Evolutionary conservation across 1,140 invertebrate genomes (phyloP), one percentile per base, ranked within the genome.

Genomic region (Apis cerana): DNA sequence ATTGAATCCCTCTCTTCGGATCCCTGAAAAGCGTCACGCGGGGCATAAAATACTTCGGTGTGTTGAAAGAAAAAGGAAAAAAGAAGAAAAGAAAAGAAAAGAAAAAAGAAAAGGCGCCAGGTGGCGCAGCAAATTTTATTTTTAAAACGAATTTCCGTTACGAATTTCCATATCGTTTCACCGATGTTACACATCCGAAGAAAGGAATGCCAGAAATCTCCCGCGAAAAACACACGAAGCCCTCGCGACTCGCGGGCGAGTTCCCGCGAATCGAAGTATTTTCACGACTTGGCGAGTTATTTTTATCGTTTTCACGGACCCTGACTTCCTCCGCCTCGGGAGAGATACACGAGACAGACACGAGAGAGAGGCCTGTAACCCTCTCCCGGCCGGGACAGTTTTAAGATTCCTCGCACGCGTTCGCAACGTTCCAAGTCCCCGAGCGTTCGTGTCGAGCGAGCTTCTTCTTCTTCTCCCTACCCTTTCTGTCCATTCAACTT

Each of bases 381-480:
- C 56, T 80, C 70, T 21, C 43, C 10, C 59, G 54, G 68, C 52
- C 19, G 48, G 15, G 54, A 17, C 12, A 48, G 72, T 12, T 61
- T 85, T 67, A 68, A 77, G 48, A 86, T 86, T 86, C 78, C 21
- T 59, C 19, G 19, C 69, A 78, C 74, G 74, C 68, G 58, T 65
- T 56, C 59, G 11, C 54, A 48, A 75, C 74, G 67, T 75, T 84
- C 43, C 43, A 56, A 19, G 85, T 33, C 82, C 68, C 82, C 72
- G 78, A 50, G 10, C 83, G 59, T 43, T 33, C 33, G 27, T 21
- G 43, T 65, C 27, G 52, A 54, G 27, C 15, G 33, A 43, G 33
- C 33, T 33, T 33, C 33, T 33, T 33, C 4, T 43, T 43, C 33
- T 43, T 43, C 33, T 43, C 5, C 33, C 33, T 43, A 33, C 33